Evolutionary conservation across 2,113 vertebrate genomes (phyloP).

Genomic region (Aramus guarauna): DNA sequence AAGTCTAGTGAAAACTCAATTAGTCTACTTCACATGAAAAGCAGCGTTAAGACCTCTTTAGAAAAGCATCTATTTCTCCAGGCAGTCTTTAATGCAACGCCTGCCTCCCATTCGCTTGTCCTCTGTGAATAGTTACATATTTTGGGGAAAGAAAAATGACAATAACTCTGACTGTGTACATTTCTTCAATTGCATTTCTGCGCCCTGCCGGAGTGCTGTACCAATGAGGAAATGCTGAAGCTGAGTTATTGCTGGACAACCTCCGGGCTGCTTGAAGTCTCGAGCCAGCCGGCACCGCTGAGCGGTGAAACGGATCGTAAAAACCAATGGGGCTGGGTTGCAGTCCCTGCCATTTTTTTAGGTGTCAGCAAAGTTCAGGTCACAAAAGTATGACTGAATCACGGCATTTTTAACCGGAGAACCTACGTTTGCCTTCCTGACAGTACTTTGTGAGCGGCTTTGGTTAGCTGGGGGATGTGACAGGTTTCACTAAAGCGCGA

Average conservation of each 20-base stretch:
- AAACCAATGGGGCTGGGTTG: neutral
- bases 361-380: slow-evolving; percentile 59
- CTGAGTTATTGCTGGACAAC: slow-evolving; percentile 7
- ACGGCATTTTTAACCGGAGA: neutral
- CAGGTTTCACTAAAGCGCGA: neutral
- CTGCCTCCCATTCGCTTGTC: neutral
- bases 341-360: neutral
- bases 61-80: neutral
- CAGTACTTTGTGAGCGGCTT: neutral
- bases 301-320: neutral
- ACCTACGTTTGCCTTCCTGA: neutral
- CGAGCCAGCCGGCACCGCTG: neutral
- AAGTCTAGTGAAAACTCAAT: slow-evolving; percentile 1
- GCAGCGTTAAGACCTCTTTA: neutral
- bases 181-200: neutral
- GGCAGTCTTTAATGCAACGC: neutral
- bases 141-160: slow-evolving; percentile 3
- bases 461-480: neutral
- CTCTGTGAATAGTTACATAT: neutral
- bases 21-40: neutral
- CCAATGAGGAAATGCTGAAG: neutral
- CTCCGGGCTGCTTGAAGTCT: slow-evolving; percentile 11
- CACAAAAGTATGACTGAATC: slow-evolving; percentile 5
- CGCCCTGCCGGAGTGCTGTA: neutral
- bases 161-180: neutral